Evolutionary conservation across 2,797 vertebrate species (phyloP).

Genomic region (Parauchenoglanis ngamensis): DNA sequence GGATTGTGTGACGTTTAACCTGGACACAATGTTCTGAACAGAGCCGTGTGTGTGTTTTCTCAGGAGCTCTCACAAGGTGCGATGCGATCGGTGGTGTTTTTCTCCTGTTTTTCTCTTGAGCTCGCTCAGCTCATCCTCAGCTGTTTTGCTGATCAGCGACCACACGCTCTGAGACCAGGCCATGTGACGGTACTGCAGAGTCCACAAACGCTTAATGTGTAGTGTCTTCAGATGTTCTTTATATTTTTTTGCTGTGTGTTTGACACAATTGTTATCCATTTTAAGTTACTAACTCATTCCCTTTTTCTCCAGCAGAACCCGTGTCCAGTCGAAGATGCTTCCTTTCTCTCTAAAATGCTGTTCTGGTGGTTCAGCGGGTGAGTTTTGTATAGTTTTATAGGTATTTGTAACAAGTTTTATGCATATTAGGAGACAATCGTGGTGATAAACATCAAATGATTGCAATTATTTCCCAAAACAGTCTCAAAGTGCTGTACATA

Average conservation of each 20-base stretch:
- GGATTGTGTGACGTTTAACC: not conserved
- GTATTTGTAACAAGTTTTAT: not conserved
- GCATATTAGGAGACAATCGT: not conserved
- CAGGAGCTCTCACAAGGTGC: constrained; percentile 73
- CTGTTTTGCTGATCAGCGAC: constrained; percentile 76
- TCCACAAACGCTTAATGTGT: not conserved
- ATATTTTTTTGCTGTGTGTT: not conserved
- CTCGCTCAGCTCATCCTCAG: constrained; percentile 74
- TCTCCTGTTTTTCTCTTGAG: constrained; percentile 73
- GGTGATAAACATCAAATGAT: no score
- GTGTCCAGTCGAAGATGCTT: constrained; percentile 81
- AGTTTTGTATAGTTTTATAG: not conserved
- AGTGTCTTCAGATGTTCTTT: not conserved
- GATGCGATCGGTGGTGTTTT: constrained; percentile 68
- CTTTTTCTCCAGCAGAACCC: constrained; percentile 72
- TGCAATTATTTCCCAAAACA: no score
- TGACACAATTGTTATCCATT: not conserved
- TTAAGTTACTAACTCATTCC: not conserved
- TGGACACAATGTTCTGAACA: not conserved
- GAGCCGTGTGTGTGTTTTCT: not conserved
- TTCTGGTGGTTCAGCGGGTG: constrained; percentile 90
- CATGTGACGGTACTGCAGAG: constrained; percentile 55
- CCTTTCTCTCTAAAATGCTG: constrained; percentile 81
- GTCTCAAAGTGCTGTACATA: no score
- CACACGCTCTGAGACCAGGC: constrained; percentile 64